A percentile compares a stretch with the other conserved stretches of the same genome.
Conservation (phyloP, 2,888 invertebrate genomes). For the Panzeria rudis region DNA sequence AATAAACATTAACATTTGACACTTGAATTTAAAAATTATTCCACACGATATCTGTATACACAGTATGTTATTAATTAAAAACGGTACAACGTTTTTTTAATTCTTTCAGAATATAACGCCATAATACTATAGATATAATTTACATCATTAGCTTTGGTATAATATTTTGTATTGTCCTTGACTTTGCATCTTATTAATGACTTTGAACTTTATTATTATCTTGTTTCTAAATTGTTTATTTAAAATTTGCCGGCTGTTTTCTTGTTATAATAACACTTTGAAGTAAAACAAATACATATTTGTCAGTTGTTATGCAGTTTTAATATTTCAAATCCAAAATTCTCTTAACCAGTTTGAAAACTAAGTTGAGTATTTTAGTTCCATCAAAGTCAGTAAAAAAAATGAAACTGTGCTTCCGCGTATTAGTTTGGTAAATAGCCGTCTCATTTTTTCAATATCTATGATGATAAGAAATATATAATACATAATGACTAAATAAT, state of each 20-base stretch:
- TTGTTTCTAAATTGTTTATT: conserved; percentile 15
- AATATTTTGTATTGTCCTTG: conserved; percentile 55
- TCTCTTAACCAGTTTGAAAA: conserved; percentile 13
- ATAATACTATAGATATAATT: not conserved
- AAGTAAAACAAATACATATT: conserved; percentile 29
- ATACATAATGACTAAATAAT: not conserved
- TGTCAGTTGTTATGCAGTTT: conserved; percentile 23
- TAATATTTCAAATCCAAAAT: conserved; percentile 11
- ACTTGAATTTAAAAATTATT: not conserved
- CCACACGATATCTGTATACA: not conserved
- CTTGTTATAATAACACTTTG: conserved; percentile 12
- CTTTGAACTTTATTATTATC: conserved; percentile 57
- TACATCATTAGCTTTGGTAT: not conserved
- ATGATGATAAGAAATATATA: not conserved
- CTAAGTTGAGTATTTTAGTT: not conserved
- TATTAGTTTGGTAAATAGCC: conserved; percentile 19
- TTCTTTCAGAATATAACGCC: not conserved
- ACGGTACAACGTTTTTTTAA: not conserved
- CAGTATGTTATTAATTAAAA: not conserved
- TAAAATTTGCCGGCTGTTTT: conserved; percentile 27
- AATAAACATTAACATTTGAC: not conserved
- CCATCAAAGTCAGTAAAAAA: not conserved
- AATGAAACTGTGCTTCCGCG: conserved; percentile 34
- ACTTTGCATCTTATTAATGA: conserved; percentile 58
- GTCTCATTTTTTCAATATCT: not conserved